Evolutionary conservation across 2,113 vertebrate species (phyloP).

Genomic region (Phaetusa simplex): DNA sequence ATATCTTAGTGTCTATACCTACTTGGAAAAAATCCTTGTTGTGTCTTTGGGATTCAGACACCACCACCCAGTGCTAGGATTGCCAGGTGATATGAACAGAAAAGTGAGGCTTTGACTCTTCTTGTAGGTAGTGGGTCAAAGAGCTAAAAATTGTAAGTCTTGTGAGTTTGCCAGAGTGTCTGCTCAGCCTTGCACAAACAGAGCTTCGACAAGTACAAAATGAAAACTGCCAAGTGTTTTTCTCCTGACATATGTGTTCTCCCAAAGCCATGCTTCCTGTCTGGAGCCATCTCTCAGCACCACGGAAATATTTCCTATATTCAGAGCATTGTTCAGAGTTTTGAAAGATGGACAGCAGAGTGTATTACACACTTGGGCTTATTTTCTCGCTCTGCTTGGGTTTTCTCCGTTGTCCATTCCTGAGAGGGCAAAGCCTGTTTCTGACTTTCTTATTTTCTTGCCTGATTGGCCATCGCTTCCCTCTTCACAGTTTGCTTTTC

Average conservation of each 20-base stretch:
- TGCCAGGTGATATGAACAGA: no score
- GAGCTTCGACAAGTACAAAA: no score
- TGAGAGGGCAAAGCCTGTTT: no score
- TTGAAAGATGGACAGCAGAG: background rate
- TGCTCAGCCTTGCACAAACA: background rate
- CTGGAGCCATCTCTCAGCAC: background rate
- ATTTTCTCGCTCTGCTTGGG: no score
- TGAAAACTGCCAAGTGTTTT: background rate
- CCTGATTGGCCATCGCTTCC: no score
- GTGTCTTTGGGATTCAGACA: no score
- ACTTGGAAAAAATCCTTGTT: no score
- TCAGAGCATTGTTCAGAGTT: background rate
- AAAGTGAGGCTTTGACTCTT: background rate
- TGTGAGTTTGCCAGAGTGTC: background rate
- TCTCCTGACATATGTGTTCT: background rate
- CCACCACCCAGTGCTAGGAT: no score
- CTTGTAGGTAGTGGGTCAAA: background rate
- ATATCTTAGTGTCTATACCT: background rate
- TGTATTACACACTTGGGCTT: no score
- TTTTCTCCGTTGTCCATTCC: no score
- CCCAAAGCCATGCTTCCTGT: background rate
- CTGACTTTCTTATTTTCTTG: no score
- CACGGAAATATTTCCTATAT: background rate
- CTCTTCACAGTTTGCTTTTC: no score
- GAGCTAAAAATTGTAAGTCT: background rate